Evolutionary conservation across 1,140 invertebrate species (phyloP).

Genomic region (Doryteuthis pealeii): DNA sequence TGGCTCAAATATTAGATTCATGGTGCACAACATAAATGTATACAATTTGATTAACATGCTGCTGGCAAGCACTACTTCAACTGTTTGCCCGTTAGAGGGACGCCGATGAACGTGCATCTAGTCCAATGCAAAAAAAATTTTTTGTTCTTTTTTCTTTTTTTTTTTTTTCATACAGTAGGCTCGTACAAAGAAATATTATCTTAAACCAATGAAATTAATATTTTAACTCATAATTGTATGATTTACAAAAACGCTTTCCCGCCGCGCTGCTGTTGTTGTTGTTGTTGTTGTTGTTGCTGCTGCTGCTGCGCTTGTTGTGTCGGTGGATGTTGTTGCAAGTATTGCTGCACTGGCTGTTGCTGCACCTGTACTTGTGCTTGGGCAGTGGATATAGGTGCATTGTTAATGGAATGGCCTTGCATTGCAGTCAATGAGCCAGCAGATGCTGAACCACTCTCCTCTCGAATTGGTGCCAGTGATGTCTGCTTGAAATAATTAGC

Average conservation of each 20-base stretch:
- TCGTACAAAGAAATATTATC: too few relatives aligned
- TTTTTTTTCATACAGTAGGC: too few relatives aligned
- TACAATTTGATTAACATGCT: too few relatives aligned
- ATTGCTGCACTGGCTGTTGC: not conserved
- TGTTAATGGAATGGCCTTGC: not conserved
- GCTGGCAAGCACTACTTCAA: too few relatives aligned
- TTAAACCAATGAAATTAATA: too few relatives aligned
- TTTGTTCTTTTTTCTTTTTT: too few relatives aligned
- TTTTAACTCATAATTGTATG: too few relatives aligned
- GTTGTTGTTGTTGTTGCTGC: not conserved
- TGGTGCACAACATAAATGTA: too few relatives aligned
- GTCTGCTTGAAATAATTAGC: not conserved
- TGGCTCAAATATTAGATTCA: too few relatives aligned
- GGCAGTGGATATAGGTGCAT: not conserved
- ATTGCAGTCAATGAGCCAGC: not conserved
- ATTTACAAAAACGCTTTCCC: not conserved
- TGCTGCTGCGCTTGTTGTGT: not conserved
- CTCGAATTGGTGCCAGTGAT: not conserved
- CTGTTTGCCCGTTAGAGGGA: too few relatives aligned
- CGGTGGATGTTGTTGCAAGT: not conserved
- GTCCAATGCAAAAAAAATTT: too few relatives aligned
- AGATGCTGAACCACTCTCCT: conserved; percentile 2
- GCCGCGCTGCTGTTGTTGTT: not conserved
- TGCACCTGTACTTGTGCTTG: not conserved
- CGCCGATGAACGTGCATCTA: too few relatives aligned